phyloP scores from a whole-genome alignment of 2,888 invertebrate species.

The Mimumesa dahlbomi region DNA sequence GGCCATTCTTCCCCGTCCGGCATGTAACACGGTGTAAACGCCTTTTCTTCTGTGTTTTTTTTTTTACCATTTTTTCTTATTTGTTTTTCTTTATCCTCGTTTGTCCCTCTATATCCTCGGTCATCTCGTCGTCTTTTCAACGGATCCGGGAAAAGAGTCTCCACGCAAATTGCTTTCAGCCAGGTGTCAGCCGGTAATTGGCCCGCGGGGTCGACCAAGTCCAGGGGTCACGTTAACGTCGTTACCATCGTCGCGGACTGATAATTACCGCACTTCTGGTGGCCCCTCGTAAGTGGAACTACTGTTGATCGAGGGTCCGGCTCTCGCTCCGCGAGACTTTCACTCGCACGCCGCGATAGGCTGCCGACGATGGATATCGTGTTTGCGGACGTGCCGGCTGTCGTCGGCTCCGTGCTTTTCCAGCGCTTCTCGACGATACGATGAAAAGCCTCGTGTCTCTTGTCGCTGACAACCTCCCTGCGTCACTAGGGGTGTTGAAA shows the following conservation, averaged over 20 bases:
- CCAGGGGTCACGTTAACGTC: constrained; percentile 61
- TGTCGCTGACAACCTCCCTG: not conserved
- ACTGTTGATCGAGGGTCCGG: constrained; percentile 42
- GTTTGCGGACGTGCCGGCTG: constrained; percentile 23
- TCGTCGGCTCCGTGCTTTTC: constrained; percentile 20
- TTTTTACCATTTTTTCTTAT: constrained; percentile 1
- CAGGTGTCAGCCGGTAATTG: constrained; percentile 61
- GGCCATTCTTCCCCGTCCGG: constrained; percentile 42
- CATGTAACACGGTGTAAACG: constrained; percentile 39
- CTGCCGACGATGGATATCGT: constrained; percentile 30
- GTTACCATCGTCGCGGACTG: constrained; percentile 38
- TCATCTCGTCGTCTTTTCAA: not conserved
- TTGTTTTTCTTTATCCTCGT: not conserved
- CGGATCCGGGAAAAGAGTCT: constrained; percentile 32
- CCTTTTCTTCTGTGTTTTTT: constrained; percentile 26
- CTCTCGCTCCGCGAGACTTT: constrained; percentile 52
- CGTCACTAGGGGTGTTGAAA: too few species aligned
- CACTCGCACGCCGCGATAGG: constrained; percentile 43
- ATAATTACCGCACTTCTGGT: constrained; percentile 58
- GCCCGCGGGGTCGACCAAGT: constrained; percentile 41
- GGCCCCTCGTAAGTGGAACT: constrained; percentile 42
- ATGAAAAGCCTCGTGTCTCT: constrained; percentile 34
- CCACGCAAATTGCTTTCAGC: constrained; percentile 61
- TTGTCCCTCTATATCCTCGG: too few species aligned
- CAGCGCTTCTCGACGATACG: not conserved